phyloP scores from a whole-genome alignment of 2,797 vertebrate genomes.

The Buceros bicornis region DNA sequence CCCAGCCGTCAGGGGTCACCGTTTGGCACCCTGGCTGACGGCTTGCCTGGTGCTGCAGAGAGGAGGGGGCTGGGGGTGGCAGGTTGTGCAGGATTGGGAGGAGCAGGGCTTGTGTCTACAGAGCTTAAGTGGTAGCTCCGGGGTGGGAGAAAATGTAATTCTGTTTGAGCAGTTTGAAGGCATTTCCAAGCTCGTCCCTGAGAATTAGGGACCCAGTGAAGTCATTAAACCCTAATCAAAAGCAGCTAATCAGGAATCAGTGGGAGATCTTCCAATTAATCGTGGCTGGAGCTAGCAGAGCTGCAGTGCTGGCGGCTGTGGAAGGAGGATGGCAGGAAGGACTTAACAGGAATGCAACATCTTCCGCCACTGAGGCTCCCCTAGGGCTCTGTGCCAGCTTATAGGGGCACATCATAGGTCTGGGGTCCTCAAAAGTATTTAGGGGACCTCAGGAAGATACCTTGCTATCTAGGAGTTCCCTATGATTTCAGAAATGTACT shows the following conservation, averaged over 20 bases:
- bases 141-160: slow-evolving; percentile 55
- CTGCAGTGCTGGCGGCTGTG: slow-evolving; percentile 36
- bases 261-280: slow-evolving; percentile 78
- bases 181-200: slow-evolving; percentile 58
- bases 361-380: not conserved
- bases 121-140: slow-evolving; percentile 48
- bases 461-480: not conserved
- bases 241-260: slow-evolving; percentile 81
- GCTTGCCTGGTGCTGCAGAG: not conserved
- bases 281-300: slow-evolving; percentile 23
- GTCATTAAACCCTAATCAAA: slow-evolving; percentile 83
- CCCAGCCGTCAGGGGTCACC: not conserved
- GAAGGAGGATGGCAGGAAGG: slow-evolving; percentile 12
- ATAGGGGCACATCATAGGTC: not conserved
- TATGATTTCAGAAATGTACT: not conserved
- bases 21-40: not conserved
- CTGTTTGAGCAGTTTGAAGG: slow-evolving; percentile 55
- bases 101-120: not conserved
- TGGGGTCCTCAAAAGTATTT: not conserved
- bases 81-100: not conserved
- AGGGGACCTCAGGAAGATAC: not conserved
- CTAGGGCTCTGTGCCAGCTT: not conserved
- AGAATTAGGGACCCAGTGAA: slow-evolving; percentile 71
- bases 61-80: not conserved
- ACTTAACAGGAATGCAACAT: not conserved